Conservation (phyloP, 2,113 vertebrate genomes). For the Leiothrix lutea region DNA sequence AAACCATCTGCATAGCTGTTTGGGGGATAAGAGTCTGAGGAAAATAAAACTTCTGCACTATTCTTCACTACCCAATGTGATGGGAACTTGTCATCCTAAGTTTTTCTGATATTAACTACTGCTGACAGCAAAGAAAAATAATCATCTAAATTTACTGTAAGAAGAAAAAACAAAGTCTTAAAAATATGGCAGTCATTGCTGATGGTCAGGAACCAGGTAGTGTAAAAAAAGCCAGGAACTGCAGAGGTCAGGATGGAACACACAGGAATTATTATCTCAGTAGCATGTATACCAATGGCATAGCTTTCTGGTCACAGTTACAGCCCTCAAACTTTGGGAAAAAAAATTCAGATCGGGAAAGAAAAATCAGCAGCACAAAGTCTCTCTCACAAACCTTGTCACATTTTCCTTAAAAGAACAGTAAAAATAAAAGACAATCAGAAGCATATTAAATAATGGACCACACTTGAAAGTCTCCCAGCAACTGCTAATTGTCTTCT, state of each 20-base stretch:
- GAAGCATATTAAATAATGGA: background rate
- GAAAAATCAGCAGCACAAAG: background rate
- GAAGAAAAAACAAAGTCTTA: background rate
- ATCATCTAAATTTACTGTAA: background rate
- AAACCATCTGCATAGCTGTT: background rate
- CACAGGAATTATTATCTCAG: background rate
- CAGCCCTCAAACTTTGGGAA: background rate
- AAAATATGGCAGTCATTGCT: background rate
- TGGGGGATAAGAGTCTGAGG: background rate
- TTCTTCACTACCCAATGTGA: background rate
- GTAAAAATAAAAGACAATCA: background rate
- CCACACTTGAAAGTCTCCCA: background rate
- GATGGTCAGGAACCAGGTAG: background rate
- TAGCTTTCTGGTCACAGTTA: background rate
- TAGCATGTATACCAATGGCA: background rate
- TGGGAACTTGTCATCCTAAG: accelerated
- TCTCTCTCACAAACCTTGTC: background rate
- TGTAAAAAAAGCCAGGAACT: background rate
- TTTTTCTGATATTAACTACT: background rate
- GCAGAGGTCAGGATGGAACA: background rate
- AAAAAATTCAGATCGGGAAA: background rate
- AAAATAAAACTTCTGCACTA: background rate
- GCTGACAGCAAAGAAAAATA: background rate
- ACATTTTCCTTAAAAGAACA: background rate
- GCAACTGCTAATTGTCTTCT: background rate